Conservation (phyloP, 92 coral and sea anemone species). For the Heliopora coerulea region DNA sequence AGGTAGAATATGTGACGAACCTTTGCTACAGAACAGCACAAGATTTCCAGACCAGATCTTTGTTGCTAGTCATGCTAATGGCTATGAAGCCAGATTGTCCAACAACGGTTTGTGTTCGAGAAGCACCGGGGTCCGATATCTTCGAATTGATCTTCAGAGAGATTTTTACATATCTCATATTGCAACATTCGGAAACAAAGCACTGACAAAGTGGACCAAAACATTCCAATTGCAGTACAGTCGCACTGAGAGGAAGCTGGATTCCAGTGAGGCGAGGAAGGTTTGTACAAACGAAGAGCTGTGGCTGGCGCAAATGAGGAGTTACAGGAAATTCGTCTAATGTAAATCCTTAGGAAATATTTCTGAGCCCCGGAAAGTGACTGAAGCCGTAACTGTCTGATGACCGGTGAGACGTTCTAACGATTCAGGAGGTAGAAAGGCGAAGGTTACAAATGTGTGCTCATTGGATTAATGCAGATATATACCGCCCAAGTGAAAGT, state of each 20-base stretch:
- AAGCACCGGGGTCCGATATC: not conserved
- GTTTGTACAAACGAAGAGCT: not conserved
- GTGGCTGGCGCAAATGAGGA: no score
- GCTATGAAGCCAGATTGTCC: conserved; percentile 20
- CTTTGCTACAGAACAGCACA: conserved; percentile 4
- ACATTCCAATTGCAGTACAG: not conserved
- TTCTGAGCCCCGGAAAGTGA: no score
- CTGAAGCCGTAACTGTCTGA: no score
- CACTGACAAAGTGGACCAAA: not conserved
- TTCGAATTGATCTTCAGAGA: conserved; percentile 11
- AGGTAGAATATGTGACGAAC: conserved; percentile 15
- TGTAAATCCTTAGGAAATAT: no score
- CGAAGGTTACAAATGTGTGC: no score
- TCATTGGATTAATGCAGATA: no score
- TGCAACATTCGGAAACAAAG: conserved; percentile 26
- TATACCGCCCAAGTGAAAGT: no score
- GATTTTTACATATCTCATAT: not conserved
- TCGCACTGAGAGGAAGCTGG: not conserved
- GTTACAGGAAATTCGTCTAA: no score
- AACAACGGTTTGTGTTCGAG: conserved; percentile 21
- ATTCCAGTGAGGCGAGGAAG: not conserved
- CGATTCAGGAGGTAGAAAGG: no score
- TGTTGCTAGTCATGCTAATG: conserved; percentile 6
- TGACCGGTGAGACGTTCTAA: no score
- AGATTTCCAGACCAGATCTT: conserved; percentile 17